Evolutionary conservation across 2,888 invertebrate species (phyloP).

Genomic region (Lasioglossum villosulum): DNA sequence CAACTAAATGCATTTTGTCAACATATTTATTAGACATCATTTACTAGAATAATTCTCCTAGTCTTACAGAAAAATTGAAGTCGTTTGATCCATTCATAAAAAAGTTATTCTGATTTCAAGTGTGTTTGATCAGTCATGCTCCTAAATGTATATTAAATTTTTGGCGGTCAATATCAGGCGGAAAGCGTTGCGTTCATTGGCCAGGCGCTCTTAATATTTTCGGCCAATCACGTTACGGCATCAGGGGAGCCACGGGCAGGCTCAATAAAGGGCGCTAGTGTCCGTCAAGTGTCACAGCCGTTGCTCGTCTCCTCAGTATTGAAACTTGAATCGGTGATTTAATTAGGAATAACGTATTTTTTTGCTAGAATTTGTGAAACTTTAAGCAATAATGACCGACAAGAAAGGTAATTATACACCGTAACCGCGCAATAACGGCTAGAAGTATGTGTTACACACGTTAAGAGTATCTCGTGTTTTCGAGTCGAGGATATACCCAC

Average conservation of each 20-base stretch:
- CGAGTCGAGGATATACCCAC: slow-evolving; percentile 73
- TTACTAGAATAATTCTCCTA: too few relatives aligned
- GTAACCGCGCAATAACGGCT: slow-evolving; percentile 61
- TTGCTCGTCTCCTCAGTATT: slow-evolving; percentile 78
- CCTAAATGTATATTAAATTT: slow-evolving; percentile 27
- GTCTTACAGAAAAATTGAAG: too few relatives aligned
- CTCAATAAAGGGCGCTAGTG: slow-evolving; percentile 81
- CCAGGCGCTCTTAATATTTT: slow-evolving; percentile 16
- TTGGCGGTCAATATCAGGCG: slow-evolving; percentile 25
- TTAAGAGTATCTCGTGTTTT: slow-evolving; percentile 74
- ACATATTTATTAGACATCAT: too few relatives aligned
- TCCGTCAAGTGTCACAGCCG: slow-evolving; percentile 81
- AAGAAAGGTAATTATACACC: slow-evolving; percentile 84
- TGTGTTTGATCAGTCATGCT: too few relatives aligned
- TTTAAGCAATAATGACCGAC: slow-evolving; percentile 84
- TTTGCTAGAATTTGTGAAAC: slow-evolving; percentile 78
- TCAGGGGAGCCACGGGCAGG: slow-evolving; percentile 67
- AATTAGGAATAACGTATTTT: slow-evolving; percentile 76
- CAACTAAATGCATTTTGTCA: too few relatives aligned
- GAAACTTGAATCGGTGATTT: slow-evolving; percentile 78
- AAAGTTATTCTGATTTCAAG: too few relatives aligned
- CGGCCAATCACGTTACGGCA: slow-evolving; percentile 43
- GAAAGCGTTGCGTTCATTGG: slow-evolving; percentile 45
- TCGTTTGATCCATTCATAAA: too few relatives aligned
- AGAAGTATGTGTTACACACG: slow-evolving; percentile 66